phyloP scores from a whole-genome alignment of 2,113 vertebrate genomes.

The Cacatua alba region DNA sequence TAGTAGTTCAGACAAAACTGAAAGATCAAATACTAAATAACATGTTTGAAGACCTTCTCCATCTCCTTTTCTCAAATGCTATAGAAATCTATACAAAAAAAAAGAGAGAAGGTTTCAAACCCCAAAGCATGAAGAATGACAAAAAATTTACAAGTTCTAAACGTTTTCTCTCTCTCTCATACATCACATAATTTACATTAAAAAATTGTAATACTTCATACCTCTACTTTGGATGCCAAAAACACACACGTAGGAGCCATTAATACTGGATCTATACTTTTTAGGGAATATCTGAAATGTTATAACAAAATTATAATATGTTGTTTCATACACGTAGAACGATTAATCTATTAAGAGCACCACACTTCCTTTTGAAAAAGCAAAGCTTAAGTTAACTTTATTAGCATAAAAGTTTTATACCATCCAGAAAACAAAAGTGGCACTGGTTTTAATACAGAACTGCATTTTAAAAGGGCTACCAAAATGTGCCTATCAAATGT shows the following conservation, averaged over 20 bases:
- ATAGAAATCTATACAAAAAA: conserved; percentile 32
- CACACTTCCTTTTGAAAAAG: conserved; percentile 65
- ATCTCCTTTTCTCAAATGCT: conserved; percentile 33
- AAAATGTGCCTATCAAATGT: conserved; percentile 60
- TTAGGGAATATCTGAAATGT: conserved; percentile 92
- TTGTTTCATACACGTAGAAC: conserved; percentile 59
- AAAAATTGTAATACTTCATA: conserved; percentile 76
- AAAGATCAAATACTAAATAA: neutral
- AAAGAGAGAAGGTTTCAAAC: conserved; percentile 43
- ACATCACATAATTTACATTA: conserved; percentile 64
- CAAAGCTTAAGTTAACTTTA: conserved; percentile 64
- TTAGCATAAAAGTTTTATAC: conserved; percentile 60
- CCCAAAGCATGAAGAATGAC: conserved; percentile 47
- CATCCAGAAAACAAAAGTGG: conserved; percentile 62
- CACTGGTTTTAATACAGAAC: conserved; percentile 51
- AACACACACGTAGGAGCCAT: conserved; percentile 99
- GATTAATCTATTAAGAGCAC: conserved; percentile 62
- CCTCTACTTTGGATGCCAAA: conserved; percentile 99
- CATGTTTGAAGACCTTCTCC: conserved; percentile 26
- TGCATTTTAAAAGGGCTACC: conserved; percentile 59
- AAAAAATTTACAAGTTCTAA: conserved; percentile 27
- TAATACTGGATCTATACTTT: conserved; percentile 99
- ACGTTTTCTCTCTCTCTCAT: conserved; percentile 25
- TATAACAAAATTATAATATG: conserved; percentile 65
- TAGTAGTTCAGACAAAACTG: conserved; percentile 20